Evolutionary conservation across 2,888 invertebrate genomes (phyloP).

Genomic region (Chirona hameri): DNA sequence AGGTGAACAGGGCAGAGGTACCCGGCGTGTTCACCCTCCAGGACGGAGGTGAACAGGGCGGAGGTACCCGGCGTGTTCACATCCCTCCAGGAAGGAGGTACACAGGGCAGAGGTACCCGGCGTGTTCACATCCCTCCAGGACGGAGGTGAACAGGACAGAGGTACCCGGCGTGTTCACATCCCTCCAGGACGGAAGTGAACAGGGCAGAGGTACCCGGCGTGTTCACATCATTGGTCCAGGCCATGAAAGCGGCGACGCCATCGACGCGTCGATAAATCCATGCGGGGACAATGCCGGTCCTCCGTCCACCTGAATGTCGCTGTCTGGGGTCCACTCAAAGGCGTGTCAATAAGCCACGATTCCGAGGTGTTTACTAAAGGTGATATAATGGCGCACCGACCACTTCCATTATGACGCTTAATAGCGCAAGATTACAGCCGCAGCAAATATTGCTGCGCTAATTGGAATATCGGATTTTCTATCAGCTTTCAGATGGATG

Average conservation of each 20-base stretch:
- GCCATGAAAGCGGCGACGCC: neutral
- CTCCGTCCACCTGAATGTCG: neutral
- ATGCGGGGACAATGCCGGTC: neutral
- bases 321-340: constrained; percentile 3
- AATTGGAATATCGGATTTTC: constrained; percentile 28
- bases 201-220: no score
- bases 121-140: no score
- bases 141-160: no score
- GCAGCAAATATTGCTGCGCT: constrained; percentile 2
- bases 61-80: no score
- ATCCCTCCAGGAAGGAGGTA: no score
- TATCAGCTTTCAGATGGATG: neutral
- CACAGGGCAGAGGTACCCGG: no score
- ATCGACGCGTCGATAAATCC: constrained; percentile 4
- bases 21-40: no score
- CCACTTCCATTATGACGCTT: neutral
- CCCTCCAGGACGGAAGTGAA: no score
- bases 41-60: no score
- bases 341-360: neutral
- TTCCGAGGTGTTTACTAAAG: constrained; percentile 3
- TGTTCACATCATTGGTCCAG: neutral
- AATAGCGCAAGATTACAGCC: constrained; percentile 23
- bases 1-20: no score
- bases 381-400: neutral
- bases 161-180: no score